phyloP scores from a whole-genome alignment of 2,888 invertebrate species.

The Coleophora deauratella region DNA sequence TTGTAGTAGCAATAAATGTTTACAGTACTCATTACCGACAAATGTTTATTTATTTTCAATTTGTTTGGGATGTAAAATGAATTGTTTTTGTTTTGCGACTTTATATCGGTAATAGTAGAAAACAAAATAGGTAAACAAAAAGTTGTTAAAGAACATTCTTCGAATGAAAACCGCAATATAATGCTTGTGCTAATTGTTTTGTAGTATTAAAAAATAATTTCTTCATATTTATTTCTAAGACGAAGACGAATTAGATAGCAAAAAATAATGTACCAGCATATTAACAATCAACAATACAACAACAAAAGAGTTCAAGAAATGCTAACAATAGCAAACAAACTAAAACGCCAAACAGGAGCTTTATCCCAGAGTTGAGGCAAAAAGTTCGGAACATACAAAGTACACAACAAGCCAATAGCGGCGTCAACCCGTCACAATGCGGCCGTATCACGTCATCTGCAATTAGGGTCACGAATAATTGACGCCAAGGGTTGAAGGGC shows the following conservation, averaged over 20 bases:
- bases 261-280: background rate
- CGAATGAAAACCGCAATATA: too few species aligned
- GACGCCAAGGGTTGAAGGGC: conserved; percentile 63
- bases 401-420: conserved; percentile 56
- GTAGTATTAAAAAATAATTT: background rate
- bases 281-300: background rate
- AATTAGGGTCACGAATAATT: conserved; percentile 72
- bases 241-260: too few species aligned
- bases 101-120: too few species aligned
- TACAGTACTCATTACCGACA: too few species aligned
- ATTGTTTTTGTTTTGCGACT: too few species aligned
- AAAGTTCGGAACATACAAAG: conserved; percentile 22
- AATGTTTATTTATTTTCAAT: too few species aligned
- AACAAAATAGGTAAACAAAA: too few species aligned
- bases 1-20: too few species aligned
- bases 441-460: conserved; percentile 66
- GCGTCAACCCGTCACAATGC: conserved; percentile 58
- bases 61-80: too few species aligned
- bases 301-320: conserved; percentile 25
- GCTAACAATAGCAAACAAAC: conserved; percentile 39
- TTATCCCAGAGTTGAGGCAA: conserved; percentile 24
- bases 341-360: conserved; percentile 43
- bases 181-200: too few species aligned
- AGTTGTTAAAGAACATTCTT: too few species aligned
- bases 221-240: background rate